Conservation (phyloP, 1,140 invertebrate species). For the Heliconius melpomene region DNA sequence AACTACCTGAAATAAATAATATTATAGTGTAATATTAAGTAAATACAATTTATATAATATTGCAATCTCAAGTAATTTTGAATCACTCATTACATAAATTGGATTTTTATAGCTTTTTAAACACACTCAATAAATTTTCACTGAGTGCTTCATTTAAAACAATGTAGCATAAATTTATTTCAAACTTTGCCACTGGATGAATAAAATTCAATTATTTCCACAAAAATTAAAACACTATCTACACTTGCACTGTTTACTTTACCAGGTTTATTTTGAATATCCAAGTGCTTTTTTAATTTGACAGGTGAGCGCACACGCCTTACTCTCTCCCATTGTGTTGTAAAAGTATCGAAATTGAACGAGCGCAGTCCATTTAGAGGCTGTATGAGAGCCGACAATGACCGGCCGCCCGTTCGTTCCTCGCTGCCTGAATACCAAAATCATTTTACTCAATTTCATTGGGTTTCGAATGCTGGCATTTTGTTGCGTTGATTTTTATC, state of each 20-base stretch:
- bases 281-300: conserved; percentile 79
- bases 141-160: conserved; percentile 21
- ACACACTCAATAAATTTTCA: conserved; percentile 1
- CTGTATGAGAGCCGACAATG: conserved; percentile 70
- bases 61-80: background rate
- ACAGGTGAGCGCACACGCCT: conserved; percentile 77
- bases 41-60: background rate
- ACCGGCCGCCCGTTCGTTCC: conserved; percentile 63
- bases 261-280: conserved; percentile 72
- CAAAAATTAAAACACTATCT: conserved; percentile 48
- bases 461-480: conserved; percentile 59
- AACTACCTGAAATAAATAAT: background rate
- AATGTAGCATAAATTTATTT: conserved; percentile 26
- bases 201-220: conserved; percentile 48
- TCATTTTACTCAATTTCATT: conserved; percentile 74
- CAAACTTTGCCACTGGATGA: conserved; percentile 32
- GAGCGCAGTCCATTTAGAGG: conserved; percentile 71
- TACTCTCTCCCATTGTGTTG: conserved; percentile 75
- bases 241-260: conserved; percentile 44
- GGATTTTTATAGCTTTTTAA: background rate
- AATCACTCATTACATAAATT: background rate
- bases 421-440: conserved; percentile 71
- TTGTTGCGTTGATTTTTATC: conserved; percentile 57
- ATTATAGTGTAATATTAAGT: background rate
- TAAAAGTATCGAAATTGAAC: conserved; percentile 79